A percentile compares a stretch with the other conserved stretches of the same genome.
Conservation (phyloP, 1,140 invertebrate species). For the Heliconius melpomene region DNA sequence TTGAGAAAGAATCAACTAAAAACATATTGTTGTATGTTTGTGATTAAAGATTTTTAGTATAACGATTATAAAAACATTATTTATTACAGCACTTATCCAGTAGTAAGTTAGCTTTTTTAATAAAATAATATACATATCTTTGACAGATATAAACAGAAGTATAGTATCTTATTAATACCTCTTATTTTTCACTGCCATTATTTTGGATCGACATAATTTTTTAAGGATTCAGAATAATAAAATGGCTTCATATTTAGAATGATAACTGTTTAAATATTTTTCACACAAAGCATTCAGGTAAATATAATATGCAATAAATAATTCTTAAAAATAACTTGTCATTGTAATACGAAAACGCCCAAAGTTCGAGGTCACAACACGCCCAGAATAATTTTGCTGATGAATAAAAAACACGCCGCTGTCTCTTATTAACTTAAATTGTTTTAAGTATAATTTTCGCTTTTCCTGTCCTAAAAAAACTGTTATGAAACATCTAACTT, state of each 20-base stretch:
- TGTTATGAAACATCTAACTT: not conserved
- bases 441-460: not conserved
- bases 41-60: not conserved
- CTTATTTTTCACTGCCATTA: no score
- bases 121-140: no score
- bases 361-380: slow-evolving; percentile 16
- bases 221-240: no score
- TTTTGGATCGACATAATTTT: no score
- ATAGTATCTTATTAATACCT: no score
- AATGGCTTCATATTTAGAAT: no score
- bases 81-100: not conserved
- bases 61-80: not conserved
- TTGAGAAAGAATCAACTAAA: no score
- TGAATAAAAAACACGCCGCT: slow-evolving; percentile 7
- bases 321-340: not conserved
- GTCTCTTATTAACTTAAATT: not conserved
- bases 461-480: not conserved
- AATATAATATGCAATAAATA: not conserved
- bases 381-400: not conserved
- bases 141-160: no score
- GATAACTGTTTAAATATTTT: not conserved
- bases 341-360: slow-evolving; percentile 6
- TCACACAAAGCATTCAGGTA: not conserved
- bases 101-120: no score
- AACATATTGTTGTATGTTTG: no score